Conservation (phyloP, 30 jellyfish, hydroid and myxozoan genomes). For the Nemopilema nomurai region DNA sequence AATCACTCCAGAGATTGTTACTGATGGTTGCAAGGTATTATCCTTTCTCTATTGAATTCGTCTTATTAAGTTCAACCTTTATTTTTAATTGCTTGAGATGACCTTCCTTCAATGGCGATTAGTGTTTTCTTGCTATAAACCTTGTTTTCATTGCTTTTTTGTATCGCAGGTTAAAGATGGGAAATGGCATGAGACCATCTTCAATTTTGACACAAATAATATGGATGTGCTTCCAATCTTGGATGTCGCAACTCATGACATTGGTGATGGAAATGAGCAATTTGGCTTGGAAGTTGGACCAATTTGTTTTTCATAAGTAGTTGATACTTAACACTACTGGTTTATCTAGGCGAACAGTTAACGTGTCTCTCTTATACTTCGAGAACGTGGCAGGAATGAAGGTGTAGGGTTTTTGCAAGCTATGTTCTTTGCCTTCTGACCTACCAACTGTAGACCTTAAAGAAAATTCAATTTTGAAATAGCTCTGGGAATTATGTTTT, state of each 20-base stretch:
- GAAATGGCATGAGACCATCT: constrained; percentile 89
- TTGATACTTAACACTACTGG: constrained; percentile 20
- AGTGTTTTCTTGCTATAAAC: too few relatives aligned
- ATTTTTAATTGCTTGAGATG: too few relatives aligned
- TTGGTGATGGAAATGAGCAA: constrained; percentile 83
- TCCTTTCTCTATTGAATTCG: too few relatives aligned
- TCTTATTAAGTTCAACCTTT: too few relatives aligned
- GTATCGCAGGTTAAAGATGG: constrained; percentile 84
- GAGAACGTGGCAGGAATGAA: constrained; percentile 42
- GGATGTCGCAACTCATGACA: constrained; percentile 85
- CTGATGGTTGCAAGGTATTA: constrained; percentile 88
- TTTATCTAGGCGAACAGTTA: constrained; percentile 22
- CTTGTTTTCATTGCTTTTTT: too few relatives aligned
- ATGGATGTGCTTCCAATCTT: constrained; percentile 76
- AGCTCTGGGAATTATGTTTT: neutral
- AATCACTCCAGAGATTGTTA: constrained; percentile 41
- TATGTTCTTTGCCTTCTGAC: neutral
- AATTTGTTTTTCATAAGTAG: constrained; percentile 78
- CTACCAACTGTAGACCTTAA: neutral
- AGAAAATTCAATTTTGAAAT: neutral
- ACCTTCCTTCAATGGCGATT: too few relatives aligned
- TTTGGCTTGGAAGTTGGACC: constrained; percentile 94
- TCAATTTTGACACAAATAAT: constrained; percentile 70
- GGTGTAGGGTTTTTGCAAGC: constrained; percentile 6
- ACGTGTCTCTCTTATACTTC: constrained; percentile 40